These are phyloP conservation scores for Cheilosia pagana DNA, from an alignment of 2,888 invertebrate species.

Conservation along the genomic window DNA sequence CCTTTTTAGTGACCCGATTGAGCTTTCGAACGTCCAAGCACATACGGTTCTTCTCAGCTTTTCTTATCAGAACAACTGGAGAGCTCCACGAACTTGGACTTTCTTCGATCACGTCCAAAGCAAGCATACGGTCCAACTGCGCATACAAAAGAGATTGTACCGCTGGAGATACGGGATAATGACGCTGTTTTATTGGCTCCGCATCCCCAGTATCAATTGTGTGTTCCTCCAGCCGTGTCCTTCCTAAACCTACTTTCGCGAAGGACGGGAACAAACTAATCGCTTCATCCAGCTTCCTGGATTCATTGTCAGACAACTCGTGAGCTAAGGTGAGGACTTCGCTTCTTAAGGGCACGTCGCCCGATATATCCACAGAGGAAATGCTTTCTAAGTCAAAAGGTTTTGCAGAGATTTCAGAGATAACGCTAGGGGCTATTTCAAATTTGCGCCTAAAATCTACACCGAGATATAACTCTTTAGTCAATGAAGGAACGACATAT, in stretches of 20 bases:
- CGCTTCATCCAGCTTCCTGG: background rate
- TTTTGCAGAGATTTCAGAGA: background rate
- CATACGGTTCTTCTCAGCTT: background rate
- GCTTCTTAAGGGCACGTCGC: background rate
- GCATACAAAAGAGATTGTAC: background rate
- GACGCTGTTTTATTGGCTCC: background rate
- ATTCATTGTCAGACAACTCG: background rate
- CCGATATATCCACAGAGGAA: background rate
- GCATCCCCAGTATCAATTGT: slow-evolving; percentile 14
- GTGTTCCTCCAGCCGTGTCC: background rate
- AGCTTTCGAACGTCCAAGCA: background rate
- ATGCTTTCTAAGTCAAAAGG: background rate
- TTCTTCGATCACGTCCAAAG: background rate
- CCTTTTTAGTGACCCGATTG: background rate
- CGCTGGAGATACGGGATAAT: slow-evolving; percentile 17
- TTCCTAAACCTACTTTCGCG: background rate
- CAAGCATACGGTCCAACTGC: background rate
- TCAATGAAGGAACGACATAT: background rate
- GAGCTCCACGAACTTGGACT: slow-evolving; percentile 23
- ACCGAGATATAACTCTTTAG: background rate
- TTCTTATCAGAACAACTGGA: background rate
- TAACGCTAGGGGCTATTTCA: background rate
- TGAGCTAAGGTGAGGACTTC: background rate
- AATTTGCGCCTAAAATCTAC: background rate
- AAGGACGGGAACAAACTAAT: background rate